phyloP scores from a whole-genome alignment of 2,888 invertebrate species.

The Priocnemis perturbator region DNA sequence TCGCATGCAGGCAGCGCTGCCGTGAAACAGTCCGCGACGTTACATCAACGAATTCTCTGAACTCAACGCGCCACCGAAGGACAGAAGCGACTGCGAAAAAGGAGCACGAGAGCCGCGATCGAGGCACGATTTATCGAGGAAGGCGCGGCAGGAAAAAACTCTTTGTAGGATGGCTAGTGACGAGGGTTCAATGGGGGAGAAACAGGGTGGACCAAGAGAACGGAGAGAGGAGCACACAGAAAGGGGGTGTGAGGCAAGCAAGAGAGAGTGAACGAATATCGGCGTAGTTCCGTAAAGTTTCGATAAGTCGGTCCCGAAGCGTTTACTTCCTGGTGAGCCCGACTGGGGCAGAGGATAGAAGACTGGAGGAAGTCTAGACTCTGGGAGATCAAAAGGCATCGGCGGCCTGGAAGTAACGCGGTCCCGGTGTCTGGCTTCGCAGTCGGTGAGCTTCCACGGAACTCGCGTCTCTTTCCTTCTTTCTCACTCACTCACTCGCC shows the following conservation, averaged over 20 bases:
- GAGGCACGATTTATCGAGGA: constrained; percentile 1
- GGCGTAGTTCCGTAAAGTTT: constrained; percentile 63
- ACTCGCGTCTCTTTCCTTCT: constrained; percentile 30
- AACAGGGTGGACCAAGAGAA: not conserved
- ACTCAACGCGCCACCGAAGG: too few species aligned
- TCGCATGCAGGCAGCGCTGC: too few species aligned
- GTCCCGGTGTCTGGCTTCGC: constrained; percentile 55
- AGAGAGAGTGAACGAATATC: constrained; percentile 39
- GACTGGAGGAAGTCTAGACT: constrained; percentile 65
- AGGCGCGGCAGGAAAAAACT: too few species aligned
- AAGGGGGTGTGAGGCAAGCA: constrained; percentile 5
- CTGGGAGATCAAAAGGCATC: constrained; percentile 69
- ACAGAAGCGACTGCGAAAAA: not conserved
- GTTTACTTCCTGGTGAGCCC: constrained; percentile 61
- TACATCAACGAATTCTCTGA: too few species aligned
- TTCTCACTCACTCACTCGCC: constrained; percentile 7
- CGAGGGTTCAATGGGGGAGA: not conserved
- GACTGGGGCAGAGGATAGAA: constrained; percentile 52
- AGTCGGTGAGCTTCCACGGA: constrained; percentile 48
- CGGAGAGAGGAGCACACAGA: constrained; percentile 13
- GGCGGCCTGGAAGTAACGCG: constrained; percentile 68
- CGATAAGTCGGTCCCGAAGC: constrained; percentile 65
- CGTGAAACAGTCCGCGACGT: too few species aligned
- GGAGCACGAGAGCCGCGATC: not conserved
- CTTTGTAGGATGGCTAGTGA: too few species aligned